phyloP scores from a whole-genome alignment of 2,797 vertebrate genomes.

The Synaphobranchus kaupii region DNA sequence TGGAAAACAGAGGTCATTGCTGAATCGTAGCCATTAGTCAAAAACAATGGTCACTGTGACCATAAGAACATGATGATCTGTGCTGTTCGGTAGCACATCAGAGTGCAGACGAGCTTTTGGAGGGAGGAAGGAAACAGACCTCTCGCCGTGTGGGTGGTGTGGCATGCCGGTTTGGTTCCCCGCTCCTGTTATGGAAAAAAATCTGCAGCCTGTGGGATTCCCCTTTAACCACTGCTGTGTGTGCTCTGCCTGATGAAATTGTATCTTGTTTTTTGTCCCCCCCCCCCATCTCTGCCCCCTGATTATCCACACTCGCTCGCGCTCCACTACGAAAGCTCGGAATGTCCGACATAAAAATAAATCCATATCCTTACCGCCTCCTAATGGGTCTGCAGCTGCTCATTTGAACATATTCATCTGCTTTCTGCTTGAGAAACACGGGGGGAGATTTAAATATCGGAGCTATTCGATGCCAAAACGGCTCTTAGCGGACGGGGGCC shows the following conservation, averaged over 20 bases:
- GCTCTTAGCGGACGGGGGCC: conserved; percentile 8
- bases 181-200: background rate
- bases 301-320: background rate
- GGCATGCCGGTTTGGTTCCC: background rate
- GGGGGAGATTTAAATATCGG: conserved; percentile 12
- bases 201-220: background rate
- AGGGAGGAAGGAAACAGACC: background rate
- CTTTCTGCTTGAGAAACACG: background rate
- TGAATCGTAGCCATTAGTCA: background rate
- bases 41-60: background rate
- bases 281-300: background rate
- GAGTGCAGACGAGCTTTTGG: background rate
- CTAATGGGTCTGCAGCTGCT: conserved; percentile 18
- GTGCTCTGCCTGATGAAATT: background rate
- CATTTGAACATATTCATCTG: conserved; percentile 10
- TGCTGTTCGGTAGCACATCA: background rate
- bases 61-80: background rate
- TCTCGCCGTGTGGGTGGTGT: background rate
- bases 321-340: background rate
- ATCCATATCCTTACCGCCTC: background rate
- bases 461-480: conserved; percentile 7
- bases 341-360: background rate
- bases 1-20: background rate
- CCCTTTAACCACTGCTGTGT: background rate
- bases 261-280: background rate